These are phyloP conservation scores for Semicossyphus pulcher DNA, from an alignment of 2,113 vertebrate species.

Conservation along the genomic window DNA sequence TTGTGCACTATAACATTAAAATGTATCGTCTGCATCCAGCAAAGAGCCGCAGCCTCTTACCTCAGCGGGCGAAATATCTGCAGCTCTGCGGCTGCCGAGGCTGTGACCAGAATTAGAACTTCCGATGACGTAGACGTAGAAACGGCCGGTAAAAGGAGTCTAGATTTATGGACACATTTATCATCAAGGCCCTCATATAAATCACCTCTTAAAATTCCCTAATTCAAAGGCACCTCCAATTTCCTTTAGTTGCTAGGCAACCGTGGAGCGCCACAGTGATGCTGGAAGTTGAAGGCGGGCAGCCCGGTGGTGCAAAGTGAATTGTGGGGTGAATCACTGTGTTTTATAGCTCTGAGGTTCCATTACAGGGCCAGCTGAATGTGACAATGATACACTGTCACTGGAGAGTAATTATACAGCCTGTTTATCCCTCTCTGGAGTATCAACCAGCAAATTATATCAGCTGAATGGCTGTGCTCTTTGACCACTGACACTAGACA, in stretches of 20 bases:
- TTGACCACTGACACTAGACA: constrained; percentile 8
- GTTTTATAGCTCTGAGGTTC: constrained; percentile 67
- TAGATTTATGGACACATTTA: constrained; percentile 62
- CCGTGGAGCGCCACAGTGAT: constrained; percentile 59
- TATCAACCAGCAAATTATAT: constrained; percentile 35
- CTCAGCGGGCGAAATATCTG: constrained; percentile 6
- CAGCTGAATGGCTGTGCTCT: constrained; percentile 7
- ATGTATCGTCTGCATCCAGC: constrained; percentile 27
- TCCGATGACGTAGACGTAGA: constrained; percentile 24
- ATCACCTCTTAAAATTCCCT: constrained; percentile 66
- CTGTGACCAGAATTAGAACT: constrained; percentile 43
- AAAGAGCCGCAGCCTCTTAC: neutral
- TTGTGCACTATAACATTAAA: constrained; percentile 51
- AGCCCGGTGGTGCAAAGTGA: constrained; percentile 53
- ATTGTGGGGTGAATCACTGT: constrained; percentile 70
- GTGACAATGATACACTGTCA: constrained; percentile 68
- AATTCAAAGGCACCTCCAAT: constrained; percentile 78
- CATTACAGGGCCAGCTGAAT: constrained; percentile 66
- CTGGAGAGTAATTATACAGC: constrained; percentile 66
- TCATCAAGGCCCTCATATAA: constrained; percentile 62
- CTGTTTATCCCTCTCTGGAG: constrained; percentile 32
- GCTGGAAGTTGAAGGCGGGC: constrained; percentile 67
- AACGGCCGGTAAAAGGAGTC: constrained; percentile 24
- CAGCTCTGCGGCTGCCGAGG: constrained; percentile 23
- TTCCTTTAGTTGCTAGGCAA: constrained; percentile 83